Conservation (phyloP, 2,888 invertebrate genomes). For the Acleris laterana region DNA sequence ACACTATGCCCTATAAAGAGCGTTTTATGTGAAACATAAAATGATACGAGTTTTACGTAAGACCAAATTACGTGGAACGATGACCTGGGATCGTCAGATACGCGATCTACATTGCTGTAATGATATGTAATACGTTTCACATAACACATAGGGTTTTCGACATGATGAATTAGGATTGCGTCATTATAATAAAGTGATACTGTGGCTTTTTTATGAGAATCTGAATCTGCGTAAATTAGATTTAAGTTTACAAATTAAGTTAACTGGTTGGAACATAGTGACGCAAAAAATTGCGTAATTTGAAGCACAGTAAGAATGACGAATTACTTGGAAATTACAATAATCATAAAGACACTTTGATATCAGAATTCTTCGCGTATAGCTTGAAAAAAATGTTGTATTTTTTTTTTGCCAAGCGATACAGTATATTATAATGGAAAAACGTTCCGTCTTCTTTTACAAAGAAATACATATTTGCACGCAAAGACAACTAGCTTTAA, state of each 20-base stretch:
- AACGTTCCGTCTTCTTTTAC: no score
- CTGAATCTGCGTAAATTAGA: background rate
- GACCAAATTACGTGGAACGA: conserved; percentile 25
- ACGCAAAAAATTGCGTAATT: no score
- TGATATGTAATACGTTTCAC: conserved; percentile 20
- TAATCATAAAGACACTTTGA: no score
- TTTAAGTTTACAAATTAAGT: background rate
- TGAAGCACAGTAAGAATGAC: no score
- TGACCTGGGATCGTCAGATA: conserved; percentile 28
- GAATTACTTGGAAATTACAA: no score
- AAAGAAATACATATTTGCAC: no score
- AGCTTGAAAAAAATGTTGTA: no score
- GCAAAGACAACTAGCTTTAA: no score
- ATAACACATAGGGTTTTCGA: conserved; percentile 25
- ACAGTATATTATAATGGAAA: no score
- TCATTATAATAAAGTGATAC: conserved; percentile 11
- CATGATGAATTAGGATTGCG: conserved; percentile 15
- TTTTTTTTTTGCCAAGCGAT: no score
- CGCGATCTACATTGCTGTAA: conserved; percentile 13
- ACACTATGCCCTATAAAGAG: conserved; percentile 7
- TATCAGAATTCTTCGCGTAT: no score
- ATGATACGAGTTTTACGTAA: conserved; percentile 26
- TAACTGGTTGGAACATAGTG: no score
- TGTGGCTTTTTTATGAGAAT: background rate
- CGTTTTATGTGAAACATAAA: conserved; percentile 29